Percentiles rank a stretch among this genome's conserved stretches.
These are phyloP conservation scores for Xestia ashworthii DNA, from an alignment of 2,888 invertebrate species.

Conservation along the genomic window DNA sequence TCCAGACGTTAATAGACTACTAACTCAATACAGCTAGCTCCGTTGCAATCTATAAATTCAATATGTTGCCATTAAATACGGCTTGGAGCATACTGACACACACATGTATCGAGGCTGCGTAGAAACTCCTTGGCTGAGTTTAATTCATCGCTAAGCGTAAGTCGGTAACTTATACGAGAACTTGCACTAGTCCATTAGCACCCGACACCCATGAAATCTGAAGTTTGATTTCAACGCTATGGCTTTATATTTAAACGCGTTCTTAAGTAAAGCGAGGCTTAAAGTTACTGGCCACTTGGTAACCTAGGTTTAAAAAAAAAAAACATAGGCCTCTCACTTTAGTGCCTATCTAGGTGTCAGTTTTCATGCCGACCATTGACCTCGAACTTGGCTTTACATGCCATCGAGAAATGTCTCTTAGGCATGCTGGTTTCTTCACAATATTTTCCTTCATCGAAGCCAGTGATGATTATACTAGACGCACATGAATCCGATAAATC, in stretches of 20 bases:
- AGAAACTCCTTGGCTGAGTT: slow-evolving; percentile 28
- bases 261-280: background rate
- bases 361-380: too few relatives aligned
- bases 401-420: too few relatives aligned
- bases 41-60: slow-evolving; percentile 55
- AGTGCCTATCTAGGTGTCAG: too few relatives aligned
- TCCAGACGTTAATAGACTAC: slow-evolving; percentile 29
- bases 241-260: background rate
- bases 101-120: slow-evolving; percentile 13
- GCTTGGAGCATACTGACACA: slow-evolving; percentile 21
- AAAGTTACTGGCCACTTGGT: background rate
- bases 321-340: too few relatives aligned
- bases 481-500: too few relatives aligned
- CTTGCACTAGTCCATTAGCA: slow-evolving; percentile 25
- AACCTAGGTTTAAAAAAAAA: background rate
- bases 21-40: slow-evolving; percentile 41
- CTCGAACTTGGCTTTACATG: too few relatives aligned
- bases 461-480: too few relatives aligned
- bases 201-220: slow-evolving; percentile 5
- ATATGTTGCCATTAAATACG: slow-evolving; percentile 50
- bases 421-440: too few relatives aligned
- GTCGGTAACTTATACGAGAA: slow-evolving; percentile 36
- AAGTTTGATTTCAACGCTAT: slow-evolving; percentile 1
- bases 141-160: slow-evolving; percentile 36
- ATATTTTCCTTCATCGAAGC: too few relatives aligned